Percentiles rank a stretch among this genome's conserved stretches.
Evolutionary conservation across 2,113 vertebrate genomes (phyloP).

Genomic region (Taxidea taxus): DNA sequence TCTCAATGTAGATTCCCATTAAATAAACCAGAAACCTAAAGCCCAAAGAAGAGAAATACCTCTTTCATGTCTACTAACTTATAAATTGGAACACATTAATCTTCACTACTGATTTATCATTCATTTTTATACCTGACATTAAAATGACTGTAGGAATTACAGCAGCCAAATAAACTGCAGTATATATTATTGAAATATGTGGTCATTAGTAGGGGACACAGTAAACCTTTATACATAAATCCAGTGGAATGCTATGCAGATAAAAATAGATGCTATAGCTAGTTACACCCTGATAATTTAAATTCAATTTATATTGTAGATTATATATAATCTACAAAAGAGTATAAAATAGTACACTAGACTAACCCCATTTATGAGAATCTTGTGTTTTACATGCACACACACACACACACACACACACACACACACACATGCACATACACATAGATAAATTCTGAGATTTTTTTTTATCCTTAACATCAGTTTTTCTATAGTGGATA

Average conservation of each 20-base stretch:
- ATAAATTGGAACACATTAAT: background rate
- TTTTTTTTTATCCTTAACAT: background rate
- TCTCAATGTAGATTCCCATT: conserved; percentile 11
- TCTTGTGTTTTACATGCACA: background rate
- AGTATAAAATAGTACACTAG: background rate
- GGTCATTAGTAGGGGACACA: background rate
- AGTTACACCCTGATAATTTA: background rate
- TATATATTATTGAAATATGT: conserved; percentile 1
- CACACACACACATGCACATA: background rate
- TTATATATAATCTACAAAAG: background rate
- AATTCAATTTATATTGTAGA: background rate
- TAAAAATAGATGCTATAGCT: background rate
- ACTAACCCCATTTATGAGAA: background rate
- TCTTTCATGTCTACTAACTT: conserved; percentile 3
- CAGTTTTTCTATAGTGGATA: background rate
- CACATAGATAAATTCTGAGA: background rate
- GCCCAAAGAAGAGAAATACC: conserved; percentile 25
- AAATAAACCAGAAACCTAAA: conserved; percentile 38
- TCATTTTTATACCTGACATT: conserved; percentile 32
- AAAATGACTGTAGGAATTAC: conserved; percentile 35
- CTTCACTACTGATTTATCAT: background rate
- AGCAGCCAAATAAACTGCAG: background rate
- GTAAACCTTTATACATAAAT: background rate
- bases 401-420: background rate
- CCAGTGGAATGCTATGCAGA: background rate